phyloP scores from a whole-genome alignment of 2,888 invertebrate genomes.

The Epistrophe eligans region DNA sequence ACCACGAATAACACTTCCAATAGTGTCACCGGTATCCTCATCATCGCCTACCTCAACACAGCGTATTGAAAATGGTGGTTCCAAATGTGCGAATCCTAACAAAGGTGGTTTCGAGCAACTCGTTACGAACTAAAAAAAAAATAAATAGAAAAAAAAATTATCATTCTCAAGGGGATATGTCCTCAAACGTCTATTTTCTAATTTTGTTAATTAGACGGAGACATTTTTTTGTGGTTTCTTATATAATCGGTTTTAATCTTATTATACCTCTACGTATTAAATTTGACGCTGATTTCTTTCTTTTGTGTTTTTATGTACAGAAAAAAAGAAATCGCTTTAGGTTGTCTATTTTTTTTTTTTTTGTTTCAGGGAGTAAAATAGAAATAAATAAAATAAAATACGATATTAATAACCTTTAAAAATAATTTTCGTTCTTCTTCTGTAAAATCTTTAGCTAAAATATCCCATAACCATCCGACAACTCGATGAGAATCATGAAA shows the following conservation, averaged over 20 bases:
- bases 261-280: too few relatives aligned
- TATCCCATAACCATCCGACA: conserved; percentile 99
- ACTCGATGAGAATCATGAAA: conserved; percentile 99
- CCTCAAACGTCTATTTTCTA: too few relatives aligned
- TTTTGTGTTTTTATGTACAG: too few relatives aligned
- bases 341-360: too few relatives aligned
- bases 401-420: conserved; percentile 88
- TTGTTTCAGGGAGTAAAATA: too few relatives aligned
- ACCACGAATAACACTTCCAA: conserved; percentile 97
- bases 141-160: conserved; percentile 42
- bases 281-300: too few relatives aligned
- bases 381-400: background rate
- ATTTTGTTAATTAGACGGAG: too few relatives aligned
- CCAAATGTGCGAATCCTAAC: conserved; percentile 97
- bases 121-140: conserved; percentile 90
- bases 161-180: too few relatives aligned
- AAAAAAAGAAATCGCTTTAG: too few relatives aligned
- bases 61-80: conserved; percentile 98
- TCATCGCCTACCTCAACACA: conserved; percentile 99
- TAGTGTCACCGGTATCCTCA: conserved; percentile 91
- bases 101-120: conserved; percentile 99
- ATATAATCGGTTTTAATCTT: too few relatives aligned
- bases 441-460: conserved; percentile 96
- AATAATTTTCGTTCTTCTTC: conserved; percentile 96
- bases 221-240: too few relatives aligned